These are phyloP conservation scores for Cynoglossus semilaevis DNA, from an alignment of 2,113 vertebrate genomes.

Conservation along the genomic window DNA sequence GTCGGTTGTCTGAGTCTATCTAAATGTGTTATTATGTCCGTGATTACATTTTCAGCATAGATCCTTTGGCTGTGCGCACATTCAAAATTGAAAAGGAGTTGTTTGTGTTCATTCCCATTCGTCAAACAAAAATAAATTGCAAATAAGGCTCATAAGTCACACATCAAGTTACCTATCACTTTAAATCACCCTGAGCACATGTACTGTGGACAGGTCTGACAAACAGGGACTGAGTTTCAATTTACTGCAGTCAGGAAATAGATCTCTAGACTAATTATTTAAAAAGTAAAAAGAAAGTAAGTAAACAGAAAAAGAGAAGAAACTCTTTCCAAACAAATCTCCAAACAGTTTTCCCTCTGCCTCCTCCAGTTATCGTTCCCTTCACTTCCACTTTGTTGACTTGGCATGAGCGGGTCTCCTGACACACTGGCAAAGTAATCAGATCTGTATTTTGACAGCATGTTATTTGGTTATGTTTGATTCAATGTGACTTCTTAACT, in stretches of 20 bases:
- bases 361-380: conserved; percentile 51
- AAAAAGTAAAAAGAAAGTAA: conserved; percentile 7
- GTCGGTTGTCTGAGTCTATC: no score
- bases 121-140: not conserved
- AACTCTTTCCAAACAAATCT: conserved; percentile 16
- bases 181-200: conserved; percentile 1
- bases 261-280: conserved; percentile 4
- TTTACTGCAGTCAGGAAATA: conserved; percentile 8
- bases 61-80: no score
- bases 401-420: conserved; percentile 69
- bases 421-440: conserved; percentile 63
- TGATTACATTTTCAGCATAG: no score
- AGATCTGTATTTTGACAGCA: conserved; percentile 46
- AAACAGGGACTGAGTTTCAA: conserved; percentile 14
- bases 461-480: conserved; percentile 57
- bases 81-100: no score
- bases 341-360: conserved; percentile 44
- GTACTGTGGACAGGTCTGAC: not conserved
- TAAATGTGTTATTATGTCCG: no score
- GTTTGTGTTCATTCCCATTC: not conserved
- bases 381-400: conserved; percentile 63
- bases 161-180: not conserved
- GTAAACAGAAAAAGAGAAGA: conserved; percentile 9
- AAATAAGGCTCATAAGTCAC: conserved; percentile 6
- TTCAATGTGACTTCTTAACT: conserved; percentile 19